Conservation (phyloP, 2,888 invertebrate species). For the Morpho achilles region DNA sequence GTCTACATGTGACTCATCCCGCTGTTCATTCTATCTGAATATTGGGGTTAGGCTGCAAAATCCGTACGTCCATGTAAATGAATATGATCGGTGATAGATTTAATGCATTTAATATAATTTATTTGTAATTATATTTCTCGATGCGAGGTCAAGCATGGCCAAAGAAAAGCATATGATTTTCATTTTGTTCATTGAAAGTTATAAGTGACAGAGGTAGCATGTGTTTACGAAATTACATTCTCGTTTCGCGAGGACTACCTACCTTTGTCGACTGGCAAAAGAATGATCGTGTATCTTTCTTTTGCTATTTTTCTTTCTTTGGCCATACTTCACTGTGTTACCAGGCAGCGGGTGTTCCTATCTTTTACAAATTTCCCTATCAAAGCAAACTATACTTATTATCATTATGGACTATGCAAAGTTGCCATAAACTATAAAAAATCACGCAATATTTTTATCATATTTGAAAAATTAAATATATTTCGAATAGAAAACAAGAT, state of each 20-base stretch:
- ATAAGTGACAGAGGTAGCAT: too few relatives aligned
- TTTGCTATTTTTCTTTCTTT: not conserved
- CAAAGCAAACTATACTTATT: not conserved
- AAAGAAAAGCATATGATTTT: not conserved
- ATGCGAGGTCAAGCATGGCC: slow-evolving; percentile 3
- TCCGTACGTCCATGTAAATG: slow-evolving; percentile 42
- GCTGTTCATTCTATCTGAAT: not conserved
- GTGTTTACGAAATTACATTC: not conserved
- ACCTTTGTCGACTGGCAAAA: too few relatives aligned
- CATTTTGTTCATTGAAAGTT: too few relatives aligned
- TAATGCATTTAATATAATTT: slow-evolving; percentile 45
- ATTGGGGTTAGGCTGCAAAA: slow-evolving; percentile 23
- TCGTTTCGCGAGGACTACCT: not conserved
- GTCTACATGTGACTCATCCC: not conserved
- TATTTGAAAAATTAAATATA: not conserved
- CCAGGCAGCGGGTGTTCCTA: slow-evolving; percentile 25
- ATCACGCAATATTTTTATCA: too few relatives aligned
- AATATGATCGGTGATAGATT: slow-evolving; percentile 38
- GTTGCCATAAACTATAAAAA: not conserved
- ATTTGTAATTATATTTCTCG: slow-evolving; percentile 28
- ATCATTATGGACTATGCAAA: slow-evolving; percentile 6
- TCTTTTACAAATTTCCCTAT: slow-evolving; percentile 10
- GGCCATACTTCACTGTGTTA: slow-evolving; percentile 4
- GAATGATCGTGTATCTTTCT: too few relatives aligned
- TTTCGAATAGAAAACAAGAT: slow-evolving; percentile 28